Base-by-base conservation (phyloP, 2,797 vertebrate species). In the Rhyacichthys aspro region DNA sequence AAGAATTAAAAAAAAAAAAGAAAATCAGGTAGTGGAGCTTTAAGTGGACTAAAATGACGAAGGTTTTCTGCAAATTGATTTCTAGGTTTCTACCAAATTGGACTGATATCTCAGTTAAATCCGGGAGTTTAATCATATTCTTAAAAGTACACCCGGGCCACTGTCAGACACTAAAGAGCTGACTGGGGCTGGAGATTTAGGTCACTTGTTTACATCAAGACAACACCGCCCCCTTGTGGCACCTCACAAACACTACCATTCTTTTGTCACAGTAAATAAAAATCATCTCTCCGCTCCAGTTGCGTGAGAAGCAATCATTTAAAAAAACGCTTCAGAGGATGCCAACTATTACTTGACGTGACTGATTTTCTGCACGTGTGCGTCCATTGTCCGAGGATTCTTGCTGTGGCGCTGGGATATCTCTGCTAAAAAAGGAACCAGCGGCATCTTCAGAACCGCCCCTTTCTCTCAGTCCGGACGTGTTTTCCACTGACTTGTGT, bases 161-260 rank as follows among this genome's bases (percentile, higher is more conserved):
- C n/a, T n/a, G n/a, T 23, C 2, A 23, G 19, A 23, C 19, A 23
- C 19, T 23, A 23, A 23, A 23, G 19, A 23, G 19, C 19, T 23
- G 19, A 23, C 23, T 28, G 23, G 23, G 4, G 23, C n/a, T 2
- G 7, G 23, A 28, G 23, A 28, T 28, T 4, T 50, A 15, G 48
- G 48, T 50, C 48, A 37, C 48, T 48, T 34, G 15, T 36, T 34
- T 11, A 5, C 6, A 11, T 12, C 16, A 4, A 2, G 6, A 18
- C 6, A 17, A 19, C 18, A 63, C 52, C 33, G 72, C 72, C 85
- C 7, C 56, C 62, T 4, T 5, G 28, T 34, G 68, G 42, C 0
- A 2, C 0, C 0, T 16, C 11, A 3, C 1, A 0, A 15, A 45
- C 67, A 72, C 50, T 72, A 44, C 75, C 56, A 0, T 0, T 14